Conservation (phyloP, 2,888 invertebrate genomes). For the Acronicta leporina region DNA sequence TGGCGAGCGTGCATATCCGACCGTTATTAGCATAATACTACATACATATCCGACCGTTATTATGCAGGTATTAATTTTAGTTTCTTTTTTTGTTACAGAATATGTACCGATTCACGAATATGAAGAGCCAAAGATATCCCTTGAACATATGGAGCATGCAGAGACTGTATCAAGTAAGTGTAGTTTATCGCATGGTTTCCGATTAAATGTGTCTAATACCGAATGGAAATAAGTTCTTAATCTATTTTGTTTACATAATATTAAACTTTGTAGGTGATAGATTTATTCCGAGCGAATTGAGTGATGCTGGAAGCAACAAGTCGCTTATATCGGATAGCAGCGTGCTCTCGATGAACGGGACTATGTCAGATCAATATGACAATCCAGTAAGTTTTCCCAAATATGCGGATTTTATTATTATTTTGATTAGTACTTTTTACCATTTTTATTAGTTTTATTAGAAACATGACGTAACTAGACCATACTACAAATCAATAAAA, state of each 20-base stretch:
- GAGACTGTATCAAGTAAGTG: slow-evolving; percentile 83
- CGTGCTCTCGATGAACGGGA: slow-evolving; percentile 79
- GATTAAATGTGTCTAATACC: not conserved
- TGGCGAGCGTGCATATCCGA: too few relatives aligned
- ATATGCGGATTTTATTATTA: too few relatives aligned
- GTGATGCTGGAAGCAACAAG: slow-evolving; percentile 83
- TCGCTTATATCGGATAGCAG: slow-evolving; percentile 81
- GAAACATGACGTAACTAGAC: too few relatives aligned
- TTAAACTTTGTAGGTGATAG: slow-evolving; percentile 70
- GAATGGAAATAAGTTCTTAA: not conserved
- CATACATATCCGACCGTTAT: too few relatives aligned
- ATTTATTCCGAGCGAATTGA: slow-evolving; percentile 80
- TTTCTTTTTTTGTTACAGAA: slow-evolving; percentile 67
- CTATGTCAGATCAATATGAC: slow-evolving; percentile 79
- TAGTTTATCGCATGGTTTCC: not conserved
- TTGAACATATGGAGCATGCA: slow-evolving; percentile 77
- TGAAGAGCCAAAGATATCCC: slow-evolving; percentile 81
- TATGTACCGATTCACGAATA: slow-evolving; percentile 81
- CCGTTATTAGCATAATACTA: too few relatives aligned
- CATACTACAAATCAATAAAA: too few relatives aligned
- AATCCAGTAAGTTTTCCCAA: slow-evolving; percentile 71
- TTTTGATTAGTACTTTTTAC: too few relatives aligned
- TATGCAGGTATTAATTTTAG: too few relatives aligned
- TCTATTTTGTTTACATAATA: not conserved
- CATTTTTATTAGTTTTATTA: too few relatives aligned